phyloP scores from a whole-genome alignment of 2,113 vertebrate species.

The Copsychus sechellarum region DNA sequence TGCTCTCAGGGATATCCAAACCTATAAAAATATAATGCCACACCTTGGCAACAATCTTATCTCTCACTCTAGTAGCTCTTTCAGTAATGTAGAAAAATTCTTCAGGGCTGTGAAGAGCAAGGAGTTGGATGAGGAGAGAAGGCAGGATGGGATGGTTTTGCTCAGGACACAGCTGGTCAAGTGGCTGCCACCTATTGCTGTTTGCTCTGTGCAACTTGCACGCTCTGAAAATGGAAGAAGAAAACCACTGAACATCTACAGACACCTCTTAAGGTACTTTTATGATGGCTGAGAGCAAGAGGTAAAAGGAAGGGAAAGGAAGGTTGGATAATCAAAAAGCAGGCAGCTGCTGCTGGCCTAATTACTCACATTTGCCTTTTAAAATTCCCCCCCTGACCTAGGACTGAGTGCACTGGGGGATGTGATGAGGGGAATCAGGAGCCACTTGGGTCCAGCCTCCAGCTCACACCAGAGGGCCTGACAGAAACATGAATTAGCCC shows the following conservation, averaged over 20 bases:
- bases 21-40: not conserved
- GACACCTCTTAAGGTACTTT: not conserved
- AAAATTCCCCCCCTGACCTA: not conserved
- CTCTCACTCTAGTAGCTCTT: not conserved
- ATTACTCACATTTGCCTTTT: not conserved
- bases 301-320: not conserved
- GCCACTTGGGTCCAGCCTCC: not conserved
- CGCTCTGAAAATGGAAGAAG: rapidly evolving
- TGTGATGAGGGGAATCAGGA: not conserved
- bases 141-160: not conserved
- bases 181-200: not conserved
- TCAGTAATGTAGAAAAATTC: not conserved
- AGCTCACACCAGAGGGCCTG: not conserved
- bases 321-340: not conserved
- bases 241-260: rapidly evolving
- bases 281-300: not conserved
- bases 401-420: not conserved
- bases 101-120: not conserved
- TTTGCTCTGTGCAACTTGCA: not conserved
- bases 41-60: not conserved
- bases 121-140: not conserved
- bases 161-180: not conserved
- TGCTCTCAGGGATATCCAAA: not conserved
- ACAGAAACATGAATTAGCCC: not conserved
- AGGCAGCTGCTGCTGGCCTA: not conserved